These are phyloP conservation scores for Pseudotriccus pelzelni DNA, from an alignment of 2,797 vertebrate genomes.

Conservation along the genomic window DNA sequence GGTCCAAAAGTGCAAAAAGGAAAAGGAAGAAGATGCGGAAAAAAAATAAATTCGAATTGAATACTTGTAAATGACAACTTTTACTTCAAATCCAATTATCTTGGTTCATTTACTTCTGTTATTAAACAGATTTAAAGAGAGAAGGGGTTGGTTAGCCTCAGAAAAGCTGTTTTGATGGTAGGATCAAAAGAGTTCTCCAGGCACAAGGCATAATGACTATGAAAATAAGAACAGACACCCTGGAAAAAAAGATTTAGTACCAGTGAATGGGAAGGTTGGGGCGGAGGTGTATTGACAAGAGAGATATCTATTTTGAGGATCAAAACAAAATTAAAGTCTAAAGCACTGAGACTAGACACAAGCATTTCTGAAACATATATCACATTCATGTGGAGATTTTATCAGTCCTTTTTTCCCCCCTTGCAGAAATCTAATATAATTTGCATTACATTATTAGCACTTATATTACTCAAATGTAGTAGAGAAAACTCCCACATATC, in stretches of 20 bases:
- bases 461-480: background rate
- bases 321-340: conserved; percentile 26
- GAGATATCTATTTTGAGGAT: conserved; percentile 26
- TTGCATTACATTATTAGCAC: background rate
- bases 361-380: conserved; percentile 1
- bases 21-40: background rate
- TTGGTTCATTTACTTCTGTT: conserved; percentile 22
- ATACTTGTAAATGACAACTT: background rate
- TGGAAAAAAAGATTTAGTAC: background rate
- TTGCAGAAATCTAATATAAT: background rate
- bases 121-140: conserved; percentile 35
- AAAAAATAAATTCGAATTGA: background rate
- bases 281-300: background rate
- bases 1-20: background rate
- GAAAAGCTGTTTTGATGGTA: conserved; percentile 36
- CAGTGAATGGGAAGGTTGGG: background rate
- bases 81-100: conserved; percentile 36
- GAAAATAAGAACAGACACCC: background rate
- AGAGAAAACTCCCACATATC: background rate
- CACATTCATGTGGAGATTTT: conserved; percentile 33
- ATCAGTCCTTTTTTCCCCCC: background rate
- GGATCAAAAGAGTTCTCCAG: conserved; percentile 22
- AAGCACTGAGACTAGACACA: background rate
- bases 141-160: background rate
- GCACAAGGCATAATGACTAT: background rate